These are phyloP conservation scores for Halcyon senegalensis DNA, from an alignment of 2,113 vertebrate genomes.

Conservation along the genomic window DNA sequence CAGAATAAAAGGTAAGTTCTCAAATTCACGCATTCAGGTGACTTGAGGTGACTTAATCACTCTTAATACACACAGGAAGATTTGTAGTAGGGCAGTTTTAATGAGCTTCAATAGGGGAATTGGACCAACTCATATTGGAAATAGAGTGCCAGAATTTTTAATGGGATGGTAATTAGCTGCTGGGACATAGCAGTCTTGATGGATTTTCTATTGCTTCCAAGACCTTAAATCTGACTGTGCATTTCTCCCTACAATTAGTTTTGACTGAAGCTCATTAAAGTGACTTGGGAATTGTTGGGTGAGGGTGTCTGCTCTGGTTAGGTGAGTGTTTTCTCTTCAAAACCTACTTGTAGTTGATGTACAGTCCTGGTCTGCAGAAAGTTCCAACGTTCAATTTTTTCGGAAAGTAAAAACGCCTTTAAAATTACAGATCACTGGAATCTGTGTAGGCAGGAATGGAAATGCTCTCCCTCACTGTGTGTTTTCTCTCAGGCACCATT, in stretches of 20 bases:
- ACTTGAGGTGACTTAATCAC: constrained; percentile 28
- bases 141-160: constrained; percentile 26
- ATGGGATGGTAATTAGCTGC: constrained; percentile 43
- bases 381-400: neutral
- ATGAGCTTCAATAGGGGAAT: constrained; percentile 41
- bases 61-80: neutral
- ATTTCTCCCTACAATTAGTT: constrained; percentile 35
- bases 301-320: neutral
- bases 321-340: neutral
- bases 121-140: constrained; percentile 21
- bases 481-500: neutral
- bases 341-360: neutral
- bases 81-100: constrained; percentile 41
- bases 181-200: neutral
- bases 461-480: neutral
- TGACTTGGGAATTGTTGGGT: neutral
- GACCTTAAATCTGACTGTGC: constrained; percentile 29
- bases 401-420: neutral
- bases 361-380: neutral
- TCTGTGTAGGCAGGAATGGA: neutral
- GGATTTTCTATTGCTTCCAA: constrained; percentile 37
- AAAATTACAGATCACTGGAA: neutral
- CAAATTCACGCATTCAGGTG: neutral
- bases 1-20: neutral
- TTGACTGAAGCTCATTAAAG: constrained; percentile 34